Conservation (phyloP, 2,797 vertebrate genomes). For the Neosilurus hyrtlii region DNA sequence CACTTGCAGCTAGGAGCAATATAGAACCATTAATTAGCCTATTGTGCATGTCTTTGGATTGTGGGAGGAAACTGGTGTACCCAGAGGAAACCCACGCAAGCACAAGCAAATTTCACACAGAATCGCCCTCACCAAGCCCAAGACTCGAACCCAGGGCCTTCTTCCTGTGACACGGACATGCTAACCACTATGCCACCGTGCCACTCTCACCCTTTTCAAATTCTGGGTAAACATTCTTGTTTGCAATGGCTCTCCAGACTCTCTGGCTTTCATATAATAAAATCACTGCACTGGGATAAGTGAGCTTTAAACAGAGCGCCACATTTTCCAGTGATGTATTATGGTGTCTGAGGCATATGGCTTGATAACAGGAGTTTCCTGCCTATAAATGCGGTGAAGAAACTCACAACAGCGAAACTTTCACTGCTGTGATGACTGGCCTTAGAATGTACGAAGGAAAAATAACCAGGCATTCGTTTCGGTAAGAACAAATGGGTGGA, state of each 20-base stretch:
- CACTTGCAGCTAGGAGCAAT: too few species aligned
- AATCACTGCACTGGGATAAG: constrained; percentile 1
- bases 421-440: constrained; percentile 7
- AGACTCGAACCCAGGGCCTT: too few species aligned
- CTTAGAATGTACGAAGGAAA: constrained; percentile 5
- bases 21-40: too few species aligned
- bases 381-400: constrained; percentile 21
- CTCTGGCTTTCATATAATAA: constrained; percentile 11
- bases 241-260: background rate
- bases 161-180: too few species aligned
- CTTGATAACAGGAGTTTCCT: background rate
- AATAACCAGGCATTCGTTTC: background rate
- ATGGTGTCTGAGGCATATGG: constrained; percentile 25
- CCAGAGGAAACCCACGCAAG: too few species aligned
- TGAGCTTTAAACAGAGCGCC: background rate
- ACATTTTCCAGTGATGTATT: constrained; percentile 48
- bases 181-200: too few species aligned
- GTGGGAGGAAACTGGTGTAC: too few species aligned
- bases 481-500: constrained; percentile 27
- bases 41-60: too few species aligned
- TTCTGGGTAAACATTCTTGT: background rate
- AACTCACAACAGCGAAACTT: background rate
- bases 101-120: too few species aligned
- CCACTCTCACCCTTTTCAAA: background rate
- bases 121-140: too few species aligned